Conservation (phyloP, 37 sponge, comb jelly and placozoan genomes). For the Ianthella basta region DNA sequence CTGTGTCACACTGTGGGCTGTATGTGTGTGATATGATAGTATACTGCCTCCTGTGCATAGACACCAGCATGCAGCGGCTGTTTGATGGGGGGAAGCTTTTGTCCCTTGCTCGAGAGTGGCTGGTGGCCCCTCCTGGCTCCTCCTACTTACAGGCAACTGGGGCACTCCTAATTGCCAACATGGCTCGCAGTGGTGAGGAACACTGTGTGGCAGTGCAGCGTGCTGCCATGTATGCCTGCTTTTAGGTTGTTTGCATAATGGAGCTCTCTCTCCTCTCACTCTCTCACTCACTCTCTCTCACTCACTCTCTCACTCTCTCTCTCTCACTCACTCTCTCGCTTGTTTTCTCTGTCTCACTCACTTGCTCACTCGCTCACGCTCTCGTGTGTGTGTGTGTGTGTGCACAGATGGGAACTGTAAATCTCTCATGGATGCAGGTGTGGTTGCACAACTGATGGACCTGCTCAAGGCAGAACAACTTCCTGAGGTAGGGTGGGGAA, state of each 20-base stretch:
- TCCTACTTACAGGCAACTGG: conserved; percentile 43
- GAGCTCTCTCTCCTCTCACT: too few species aligned
- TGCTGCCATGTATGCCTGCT: too few species aligned
- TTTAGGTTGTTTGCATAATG: too few species aligned
- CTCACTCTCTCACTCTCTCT: too few species aligned
- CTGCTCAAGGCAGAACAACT: conserved; percentile 33
- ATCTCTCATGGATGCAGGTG: conserved; percentile 22
- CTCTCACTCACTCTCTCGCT: too few species aligned
- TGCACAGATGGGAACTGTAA: conserved; percentile 47
- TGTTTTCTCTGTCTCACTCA: too few species aligned
- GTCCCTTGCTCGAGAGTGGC: conserved; percentile 39
- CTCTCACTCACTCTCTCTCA: too few species aligned
- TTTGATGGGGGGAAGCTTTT: conserved; percentile 33
- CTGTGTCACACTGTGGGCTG: too few species aligned
- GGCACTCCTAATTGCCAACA: conserved; percentile 63
- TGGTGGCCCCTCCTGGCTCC: conserved; percentile 2
- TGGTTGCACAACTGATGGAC: conserved; percentile 43
- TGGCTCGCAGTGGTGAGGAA: conserved; percentile 63
- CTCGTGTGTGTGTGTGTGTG: too few species aligned
- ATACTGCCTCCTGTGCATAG: conserved; percentile 16
- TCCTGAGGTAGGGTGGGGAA: conserved; percentile 31
- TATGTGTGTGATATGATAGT: too few species aligned
- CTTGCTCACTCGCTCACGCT: too few species aligned
- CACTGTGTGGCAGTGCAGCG: too few species aligned
- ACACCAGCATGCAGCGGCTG: conserved; percentile 44